phyloP scores from a whole-genome alignment of 2,797 vertebrate genomes.

The Okamejei kenojei region DNA sequence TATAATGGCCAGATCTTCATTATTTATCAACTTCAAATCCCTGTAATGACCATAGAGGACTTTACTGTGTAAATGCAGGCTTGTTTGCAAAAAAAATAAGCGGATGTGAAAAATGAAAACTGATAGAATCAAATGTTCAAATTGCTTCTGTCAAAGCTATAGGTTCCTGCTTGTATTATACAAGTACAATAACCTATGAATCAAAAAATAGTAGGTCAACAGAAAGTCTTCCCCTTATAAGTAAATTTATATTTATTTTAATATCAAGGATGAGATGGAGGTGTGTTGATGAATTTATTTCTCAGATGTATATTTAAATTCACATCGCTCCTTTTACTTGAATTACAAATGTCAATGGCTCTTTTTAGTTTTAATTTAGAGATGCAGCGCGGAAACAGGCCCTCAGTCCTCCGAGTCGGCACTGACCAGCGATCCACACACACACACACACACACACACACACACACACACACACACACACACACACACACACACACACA shows the following conservation, averaged over 20 bases:
- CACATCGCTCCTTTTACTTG: neutral
- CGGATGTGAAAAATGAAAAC: neutral
- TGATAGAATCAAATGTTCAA: neutral
- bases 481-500: too few species aligned
- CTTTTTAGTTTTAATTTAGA: neutral
- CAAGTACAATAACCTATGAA: neutral
- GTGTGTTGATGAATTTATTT: neutral
- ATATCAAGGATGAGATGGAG: neutral
- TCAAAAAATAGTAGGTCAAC: neutral
- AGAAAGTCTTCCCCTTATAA: neutral
- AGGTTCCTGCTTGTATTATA: neutral
- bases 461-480: too few species aligned
- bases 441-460: too few species aligned
- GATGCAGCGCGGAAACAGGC: too few species aligned
- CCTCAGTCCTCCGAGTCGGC: too few species aligned
- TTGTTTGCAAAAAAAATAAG: neutral
- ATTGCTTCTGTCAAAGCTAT: neutral
- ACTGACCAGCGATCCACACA: too few species aligned
- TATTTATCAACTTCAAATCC: constrained; percentile 15
- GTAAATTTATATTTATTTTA: neutral
- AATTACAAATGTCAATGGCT: neutral
- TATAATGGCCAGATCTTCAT: constrained; percentile 66
- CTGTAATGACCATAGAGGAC: neutral
- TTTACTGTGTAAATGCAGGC: neutral
- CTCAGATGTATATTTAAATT: neutral